Evolutionary conservation across 2,888 invertebrate genomes (phyloP).

Genomic region (Laothoe populi): DNA sequence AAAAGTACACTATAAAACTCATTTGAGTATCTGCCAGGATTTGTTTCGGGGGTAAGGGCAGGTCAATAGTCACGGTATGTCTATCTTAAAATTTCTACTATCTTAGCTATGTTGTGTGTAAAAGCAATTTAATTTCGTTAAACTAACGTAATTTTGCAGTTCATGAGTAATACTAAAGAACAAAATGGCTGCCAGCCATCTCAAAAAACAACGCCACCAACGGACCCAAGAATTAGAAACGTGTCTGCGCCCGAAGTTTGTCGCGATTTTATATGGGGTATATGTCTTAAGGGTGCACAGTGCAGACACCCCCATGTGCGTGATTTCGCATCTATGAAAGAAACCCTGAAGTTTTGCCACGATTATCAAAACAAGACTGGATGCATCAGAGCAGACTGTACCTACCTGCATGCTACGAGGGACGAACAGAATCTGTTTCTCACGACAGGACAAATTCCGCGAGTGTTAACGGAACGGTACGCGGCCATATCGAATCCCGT

Average conservation of each 20-base stretch:
- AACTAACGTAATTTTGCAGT: constrained; percentile 31
- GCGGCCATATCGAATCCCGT: constrained; percentile 48
- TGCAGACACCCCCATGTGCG: constrained; percentile 67
- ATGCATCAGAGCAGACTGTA: constrained; percentile 64
- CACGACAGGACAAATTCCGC: constrained; percentile 59
- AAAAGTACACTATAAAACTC: too few species aligned
- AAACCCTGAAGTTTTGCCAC: constrained; percentile 69
- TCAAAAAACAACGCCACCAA: constrained; percentile 48
- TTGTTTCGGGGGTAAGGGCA: neutral
- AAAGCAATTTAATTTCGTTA: neutral
- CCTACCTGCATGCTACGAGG: constrained; percentile 63
- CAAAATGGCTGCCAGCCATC: constrained; percentile 68
- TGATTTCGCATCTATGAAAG: constrained; percentile 65
- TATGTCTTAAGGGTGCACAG: constrained; percentile 59
- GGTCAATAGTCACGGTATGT: neutral
- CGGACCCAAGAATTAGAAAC: constrained; percentile 46
- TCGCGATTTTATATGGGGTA: constrained; percentile 71
- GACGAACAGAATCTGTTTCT: constrained; percentile 67
- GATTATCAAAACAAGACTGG: constrained; percentile 69
- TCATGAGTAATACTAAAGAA: constrained; percentile 50
- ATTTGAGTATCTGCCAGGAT: neutral
- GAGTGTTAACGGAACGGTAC: constrained; percentile 62
- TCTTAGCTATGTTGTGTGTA: too few species aligned
- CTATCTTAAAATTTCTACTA: neutral
- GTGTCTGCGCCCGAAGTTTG: constrained; percentile 48